Evolutionary conservation across 2,113 vertebrate species (phyloP).

Genomic region (Columba janthina): DNA sequence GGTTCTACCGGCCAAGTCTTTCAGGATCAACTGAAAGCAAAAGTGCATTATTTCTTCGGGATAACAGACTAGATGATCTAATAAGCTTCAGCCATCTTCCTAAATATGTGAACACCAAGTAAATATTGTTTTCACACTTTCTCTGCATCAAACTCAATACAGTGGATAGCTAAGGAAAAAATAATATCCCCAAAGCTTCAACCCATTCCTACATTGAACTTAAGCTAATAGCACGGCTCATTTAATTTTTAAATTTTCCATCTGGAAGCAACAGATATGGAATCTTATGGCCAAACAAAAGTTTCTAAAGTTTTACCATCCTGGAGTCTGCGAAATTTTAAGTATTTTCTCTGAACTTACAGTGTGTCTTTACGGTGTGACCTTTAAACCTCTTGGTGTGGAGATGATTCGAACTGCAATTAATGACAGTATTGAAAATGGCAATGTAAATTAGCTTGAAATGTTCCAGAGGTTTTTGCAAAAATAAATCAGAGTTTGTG

Average conservation of each 20-base stretch:
- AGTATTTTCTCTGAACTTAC: background rate
- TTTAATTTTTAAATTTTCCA: background rate
- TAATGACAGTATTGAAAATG: background rate
- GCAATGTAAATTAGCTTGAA: background rate
- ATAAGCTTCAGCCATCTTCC: background rate
- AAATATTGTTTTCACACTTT: background rate
- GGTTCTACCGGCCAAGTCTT: background rate
- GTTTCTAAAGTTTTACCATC: background rate
- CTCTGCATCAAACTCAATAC: background rate
- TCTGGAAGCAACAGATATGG: background rate
- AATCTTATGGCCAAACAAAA: background rate
- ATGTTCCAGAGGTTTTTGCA: background rate
- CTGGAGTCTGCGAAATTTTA: background rate
- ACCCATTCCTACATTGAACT: background rate
- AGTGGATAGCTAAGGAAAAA: background rate
- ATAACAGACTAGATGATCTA: background rate
- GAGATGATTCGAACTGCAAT: background rate
- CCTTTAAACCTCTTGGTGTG: background rate
- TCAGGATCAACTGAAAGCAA: background rate
- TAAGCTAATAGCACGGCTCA: background rate
- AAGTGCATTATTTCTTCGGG: background rate
- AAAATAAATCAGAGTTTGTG: background rate
- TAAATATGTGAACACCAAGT: background rate
- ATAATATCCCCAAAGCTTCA: background rate
- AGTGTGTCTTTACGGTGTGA: background rate